Evolutionary conservation across 2,113 vertebrate species (phyloP).

Genomic region (Sturnus vulgaris): DNA sequence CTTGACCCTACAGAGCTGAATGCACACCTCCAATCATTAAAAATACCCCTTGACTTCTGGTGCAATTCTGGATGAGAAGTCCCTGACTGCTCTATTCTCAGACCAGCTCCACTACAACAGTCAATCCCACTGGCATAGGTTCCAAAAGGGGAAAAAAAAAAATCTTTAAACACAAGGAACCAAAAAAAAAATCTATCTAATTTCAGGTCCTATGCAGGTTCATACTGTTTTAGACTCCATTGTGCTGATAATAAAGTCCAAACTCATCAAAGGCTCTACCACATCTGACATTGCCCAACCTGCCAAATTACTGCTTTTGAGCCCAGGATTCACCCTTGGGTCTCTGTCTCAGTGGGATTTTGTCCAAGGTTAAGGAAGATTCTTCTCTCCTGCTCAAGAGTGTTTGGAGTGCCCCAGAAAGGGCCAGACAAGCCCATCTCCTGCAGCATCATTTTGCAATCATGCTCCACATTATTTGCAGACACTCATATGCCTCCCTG

Average conservation of each 20-base stretch:
- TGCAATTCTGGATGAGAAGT: not conserved
- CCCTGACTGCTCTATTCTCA: not conserved
- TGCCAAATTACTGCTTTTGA: not conserved
- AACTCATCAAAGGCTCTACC: not conserved
- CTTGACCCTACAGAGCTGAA: not conserved
- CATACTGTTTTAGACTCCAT: not conserved
- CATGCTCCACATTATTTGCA: not conserved
- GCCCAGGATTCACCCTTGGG: not conserved
- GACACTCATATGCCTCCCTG: not conserved
- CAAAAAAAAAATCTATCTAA: not conserved
- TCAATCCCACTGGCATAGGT: not conserved
- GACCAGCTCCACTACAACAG: not conserved
- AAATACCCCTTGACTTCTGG: not conserved
- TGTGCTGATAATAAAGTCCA: not conserved
- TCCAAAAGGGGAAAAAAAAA: not conserved
- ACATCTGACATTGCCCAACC: not conserved
- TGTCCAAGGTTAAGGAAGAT: not conserved
- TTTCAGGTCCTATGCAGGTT: not conserved
- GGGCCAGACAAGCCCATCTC: not conserved
- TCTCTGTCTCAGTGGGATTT: not conserved
- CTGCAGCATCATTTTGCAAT: not conserved
- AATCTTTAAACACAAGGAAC: not conserved
- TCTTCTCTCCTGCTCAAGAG: not conserved
- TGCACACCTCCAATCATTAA: not conserved
- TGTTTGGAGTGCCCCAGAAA: not conserved